These are phyloP conservation scores for Zhengitettix transpicula DNA, from an alignment of 2,888 invertebrate species.

Conservation along the genomic window DNA sequence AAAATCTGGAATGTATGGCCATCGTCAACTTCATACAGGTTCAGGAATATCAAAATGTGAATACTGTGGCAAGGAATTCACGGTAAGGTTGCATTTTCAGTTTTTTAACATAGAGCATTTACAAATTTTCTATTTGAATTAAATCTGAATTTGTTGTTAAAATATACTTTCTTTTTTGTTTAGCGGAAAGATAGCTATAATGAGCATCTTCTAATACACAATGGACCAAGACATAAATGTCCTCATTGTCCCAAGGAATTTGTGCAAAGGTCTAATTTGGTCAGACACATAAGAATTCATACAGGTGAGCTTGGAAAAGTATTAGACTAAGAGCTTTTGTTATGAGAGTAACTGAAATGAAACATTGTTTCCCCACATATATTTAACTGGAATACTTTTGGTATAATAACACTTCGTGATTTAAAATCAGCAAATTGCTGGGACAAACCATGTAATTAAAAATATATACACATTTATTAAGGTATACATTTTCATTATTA, in stretches of 20 bases:
- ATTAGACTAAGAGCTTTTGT: neutral
- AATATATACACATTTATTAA: too few relatives aligned
- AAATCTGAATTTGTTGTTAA: neutral
- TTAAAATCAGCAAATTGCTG: too few relatives aligned
- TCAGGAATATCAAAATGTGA: slow-evolving; percentile 22
- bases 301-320: slow-evolving; percentile 9
- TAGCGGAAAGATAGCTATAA: slow-evolving; percentile 35
- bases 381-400: too few relatives aligned
- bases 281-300: slow-evolving; percentile 18
- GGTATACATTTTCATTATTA: too few relatives aligned
- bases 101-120: neutral
- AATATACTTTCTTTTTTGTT: slow-evolving; percentile 13
- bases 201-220: slow-evolving; percentile 39
- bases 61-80: slow-evolving; percentile 33
- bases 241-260: slow-evolving; percentile 41
- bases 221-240: slow-evolving; percentile 39
- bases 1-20: slow-evolving; percentile 37
- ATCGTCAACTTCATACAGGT: slow-evolving; percentile 29
- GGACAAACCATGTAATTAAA: too few relatives aligned
- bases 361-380: too few relatives aligned
- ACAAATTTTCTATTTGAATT: neutral
- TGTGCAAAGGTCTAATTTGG: slow-evolving; percentile 30
- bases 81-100: slow-evolving; percentile 23
- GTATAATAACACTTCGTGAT: too few relatives aligned
- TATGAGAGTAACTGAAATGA: too few relatives aligned